Evolutionary conservation across 2,113 vertebrate species (phyloP).

Genomic region (Oncorhynchus clarkii): DNA sequence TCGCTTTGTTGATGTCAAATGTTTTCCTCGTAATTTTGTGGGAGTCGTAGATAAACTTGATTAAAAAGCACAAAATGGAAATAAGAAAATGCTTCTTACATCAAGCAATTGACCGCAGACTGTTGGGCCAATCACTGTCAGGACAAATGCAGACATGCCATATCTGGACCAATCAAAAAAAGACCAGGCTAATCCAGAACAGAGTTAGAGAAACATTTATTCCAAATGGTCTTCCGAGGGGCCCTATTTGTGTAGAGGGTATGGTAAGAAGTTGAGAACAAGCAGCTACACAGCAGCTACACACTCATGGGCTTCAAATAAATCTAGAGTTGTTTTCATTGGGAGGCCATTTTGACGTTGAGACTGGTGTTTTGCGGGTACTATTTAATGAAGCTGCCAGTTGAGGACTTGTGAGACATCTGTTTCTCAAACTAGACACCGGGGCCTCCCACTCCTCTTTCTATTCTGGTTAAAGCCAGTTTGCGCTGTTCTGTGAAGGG

Average conservation of each 20-base stretch:
- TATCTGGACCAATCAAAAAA: slow-evolving; percentile 51
- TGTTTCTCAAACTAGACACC: too few relatives aligned
- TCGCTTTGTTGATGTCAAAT: slow-evolving; percentile 27
- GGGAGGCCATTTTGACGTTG: too few relatives aligned
- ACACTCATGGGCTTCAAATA: neutral
- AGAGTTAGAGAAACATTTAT: slow-evolving; percentile 37
- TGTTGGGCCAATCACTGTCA: slow-evolving; percentile 47
- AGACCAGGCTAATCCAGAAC: slow-evolving; percentile 18
- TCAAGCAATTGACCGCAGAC: slow-evolving; percentile 30
- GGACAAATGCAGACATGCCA: slow-evolving; percentile 36
- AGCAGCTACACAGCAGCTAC: neutral
- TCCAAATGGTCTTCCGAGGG: slow-evolving; percentile 16
- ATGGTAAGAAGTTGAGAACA: neutral
- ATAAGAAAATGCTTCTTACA: slow-evolving; percentile 18
- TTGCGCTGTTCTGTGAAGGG: too few relatives aligned
- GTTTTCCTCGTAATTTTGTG: slow-evolving; percentile 26
- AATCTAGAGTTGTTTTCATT: too few relatives aligned
- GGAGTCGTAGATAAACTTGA: slow-evolving; percentile 32
- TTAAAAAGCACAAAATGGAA: neutral
- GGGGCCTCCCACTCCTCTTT: too few relatives aligned
- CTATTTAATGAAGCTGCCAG: too few relatives aligned
- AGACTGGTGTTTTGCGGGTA: too few relatives aligned
- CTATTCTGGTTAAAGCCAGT: too few relatives aligned
- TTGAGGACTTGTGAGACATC: too few relatives aligned
- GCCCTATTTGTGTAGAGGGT: neutral